Conservation (phyloP, 2,888 invertebrate species). For the Cheilosia pagana region DNA sequence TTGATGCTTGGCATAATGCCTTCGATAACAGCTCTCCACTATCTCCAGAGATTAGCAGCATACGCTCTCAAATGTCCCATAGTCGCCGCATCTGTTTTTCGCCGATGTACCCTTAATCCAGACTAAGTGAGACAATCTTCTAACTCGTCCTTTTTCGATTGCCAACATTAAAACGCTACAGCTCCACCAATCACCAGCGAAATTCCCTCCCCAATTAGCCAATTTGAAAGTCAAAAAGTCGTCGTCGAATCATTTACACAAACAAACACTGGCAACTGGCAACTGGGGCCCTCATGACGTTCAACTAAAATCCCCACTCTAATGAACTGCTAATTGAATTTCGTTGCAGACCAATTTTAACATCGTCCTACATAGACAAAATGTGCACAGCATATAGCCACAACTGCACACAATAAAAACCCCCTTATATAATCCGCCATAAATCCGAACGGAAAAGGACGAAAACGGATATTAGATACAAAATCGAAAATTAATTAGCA, state of each 20-base stretch:
- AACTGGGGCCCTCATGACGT: no score
- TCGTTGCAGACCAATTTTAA: constrained; percentile 30
- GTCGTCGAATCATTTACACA: background rate
- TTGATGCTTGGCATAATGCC: no score
- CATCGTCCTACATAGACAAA: constrained; percentile 7
- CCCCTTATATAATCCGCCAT: background rate
- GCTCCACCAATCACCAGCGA: background rate
- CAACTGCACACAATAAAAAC: background rate
- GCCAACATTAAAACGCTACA: no score
- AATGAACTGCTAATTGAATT: constrained; percentile 58
- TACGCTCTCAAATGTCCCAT: no score
- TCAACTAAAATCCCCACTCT: constrained; percentile 34
- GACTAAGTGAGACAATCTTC: no score
- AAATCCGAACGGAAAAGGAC: constrained; percentile 3
- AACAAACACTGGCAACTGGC: background rate
- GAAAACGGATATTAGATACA: constrained; percentile 51
- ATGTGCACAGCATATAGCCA: background rate
- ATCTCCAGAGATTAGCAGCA: no score
- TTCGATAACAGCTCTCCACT: no score
- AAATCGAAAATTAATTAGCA: constrained; percentile 71
- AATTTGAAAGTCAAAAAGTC: background rate
- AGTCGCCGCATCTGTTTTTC: no score
- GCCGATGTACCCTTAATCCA: no score
- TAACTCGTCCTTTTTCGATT: background rate
- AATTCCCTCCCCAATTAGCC: background rate